Evolutionary conservation across 2,888 invertebrate genomes (phyloP).

Genomic region (Tanaodytes sp.): DNA sequence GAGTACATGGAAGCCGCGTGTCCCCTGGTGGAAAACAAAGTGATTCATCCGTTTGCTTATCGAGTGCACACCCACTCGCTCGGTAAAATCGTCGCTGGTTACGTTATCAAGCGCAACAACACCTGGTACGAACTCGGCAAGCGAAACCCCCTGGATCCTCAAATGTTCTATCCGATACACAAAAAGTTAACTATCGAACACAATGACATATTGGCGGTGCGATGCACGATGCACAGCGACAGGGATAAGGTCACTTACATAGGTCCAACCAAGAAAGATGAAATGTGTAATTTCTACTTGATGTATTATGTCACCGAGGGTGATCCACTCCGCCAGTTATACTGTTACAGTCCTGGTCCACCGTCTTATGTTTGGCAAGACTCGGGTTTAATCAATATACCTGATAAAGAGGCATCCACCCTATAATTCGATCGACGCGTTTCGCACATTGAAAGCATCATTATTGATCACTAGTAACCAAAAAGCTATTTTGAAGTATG

Average conservation of each 20-base stretch:
- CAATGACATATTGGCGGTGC: constrained; percentile 87
- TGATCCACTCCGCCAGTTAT: constrained; percentile 83
- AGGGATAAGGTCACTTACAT: constrained; percentile 79
- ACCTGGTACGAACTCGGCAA: constrained; percentile 91
- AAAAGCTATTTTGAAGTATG: no score
- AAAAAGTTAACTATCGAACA: constrained; percentile 77
- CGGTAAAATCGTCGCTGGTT: constrained; percentile 89
- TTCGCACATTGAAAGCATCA: no score
- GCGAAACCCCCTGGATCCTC: constrained; percentile 88
- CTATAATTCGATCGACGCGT: no score
- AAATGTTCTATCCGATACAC: constrained; percentile 93
- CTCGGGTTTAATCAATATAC: constrained; percentile 82
- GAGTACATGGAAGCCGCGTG: constrained; percentile 96
- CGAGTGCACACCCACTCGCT: constrained; percentile 94
- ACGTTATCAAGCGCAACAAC: constrained; percentile 75
- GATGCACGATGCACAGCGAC: constrained; percentile 92
- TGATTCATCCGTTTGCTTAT: constrained; percentile 95
- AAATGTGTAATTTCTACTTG: constrained; percentile 97
- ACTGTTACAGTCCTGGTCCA: constrained; percentile 89
- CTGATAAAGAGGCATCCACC: constrained; percentile 80
- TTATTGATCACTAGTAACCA: no score
- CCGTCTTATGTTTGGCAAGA: constrained; percentile 88
- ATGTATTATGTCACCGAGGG: constrained; percentile 92
- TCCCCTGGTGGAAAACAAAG: constrained; percentile 83
- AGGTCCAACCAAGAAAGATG: constrained; percentile 88